Base-by-base conservation (phyloP, 2,797 vertebrate genomes). In the Morus bassanus region DNA sequence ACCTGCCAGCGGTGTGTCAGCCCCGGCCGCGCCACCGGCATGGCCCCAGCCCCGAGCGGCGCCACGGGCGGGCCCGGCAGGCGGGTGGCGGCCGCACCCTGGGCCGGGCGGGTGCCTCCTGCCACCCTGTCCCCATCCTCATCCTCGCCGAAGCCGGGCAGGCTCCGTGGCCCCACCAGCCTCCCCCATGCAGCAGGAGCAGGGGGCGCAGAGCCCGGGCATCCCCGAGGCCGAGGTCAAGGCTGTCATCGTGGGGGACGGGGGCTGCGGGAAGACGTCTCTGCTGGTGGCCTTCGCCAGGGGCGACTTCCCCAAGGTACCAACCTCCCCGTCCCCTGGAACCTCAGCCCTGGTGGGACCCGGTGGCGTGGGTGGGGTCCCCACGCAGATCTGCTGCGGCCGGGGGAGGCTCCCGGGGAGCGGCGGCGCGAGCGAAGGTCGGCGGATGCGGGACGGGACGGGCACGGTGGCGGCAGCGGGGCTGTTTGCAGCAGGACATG, bases 221-320 rank as follows among this genome's bases (percentile, higher is more conserved):
- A 19, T 50, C 67, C 31, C 94, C 9, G 69, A 76, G 27, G 19
- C 14, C 3, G 94, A 96, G 54, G 57, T 97, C 85, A 98, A 98
- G 91, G 96, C 87, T 27, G 98, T 98, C 56, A 28, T 98, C 13
- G 98, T 98, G 37, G 98, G 98, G 56, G 98, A 98, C 25, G 98
- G 98, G 18, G 98, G 97, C 90, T 98, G 98, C 81, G 98, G 98
- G 91, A 98, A 98, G 96, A 98, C 98, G 3, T 98, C 97, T 1
- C 95, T 98, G 96, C 96, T 98, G 88, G 72, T 97, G 97, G 96
- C 97, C 70, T 98, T 98, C 18, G 93, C 97, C 51, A 76, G 35
- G 0, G 97, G 98, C 30, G 79, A 90, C 78, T 98, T 98, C 92
- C 97, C 98, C 37, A 96, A 98, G 97, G 98, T 97, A 95, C 78